Conservation (phyloP, 2,113 vertebrate genomes). For the Nothoprocta pentlandii region DNA sequence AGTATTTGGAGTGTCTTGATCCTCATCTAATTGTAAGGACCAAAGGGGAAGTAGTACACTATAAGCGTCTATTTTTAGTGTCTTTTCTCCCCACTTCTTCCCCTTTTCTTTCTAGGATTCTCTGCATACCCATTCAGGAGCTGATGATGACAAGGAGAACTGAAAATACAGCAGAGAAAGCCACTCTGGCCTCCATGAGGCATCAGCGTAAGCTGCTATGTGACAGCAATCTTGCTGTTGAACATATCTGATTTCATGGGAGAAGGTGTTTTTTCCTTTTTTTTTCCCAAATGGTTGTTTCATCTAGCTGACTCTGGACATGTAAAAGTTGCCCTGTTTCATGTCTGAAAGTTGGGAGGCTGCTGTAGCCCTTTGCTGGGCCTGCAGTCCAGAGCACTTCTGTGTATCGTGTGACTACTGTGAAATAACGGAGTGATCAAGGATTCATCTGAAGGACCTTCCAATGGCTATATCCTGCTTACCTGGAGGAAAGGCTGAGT, state of each 20-base stretch:
- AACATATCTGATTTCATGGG: not conserved
- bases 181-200: not conserved
- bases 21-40: not conserved
- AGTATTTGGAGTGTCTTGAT: not conserved
- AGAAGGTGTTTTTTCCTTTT: not conserved
- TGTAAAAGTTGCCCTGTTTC: not conserved
- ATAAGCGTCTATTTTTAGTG: accelerated
- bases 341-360: not conserved
- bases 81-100: too few relatives aligned
- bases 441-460: not conserved
- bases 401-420: not conserved
- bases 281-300: not conserved
- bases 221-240: not conserved
- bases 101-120: not conserved
- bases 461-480: accelerated
- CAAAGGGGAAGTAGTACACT: not conserved
- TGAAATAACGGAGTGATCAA: not conserved
- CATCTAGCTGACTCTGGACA: not conserved
- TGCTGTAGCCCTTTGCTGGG: not conserved
- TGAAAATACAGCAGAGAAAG: conserved; percentile 28
- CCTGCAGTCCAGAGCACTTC: not conserved
- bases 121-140: not conserved
- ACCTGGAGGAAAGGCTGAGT: not conserved
- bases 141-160: conserved; percentile 62
- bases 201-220: not conserved